A percentile compares a stretch with the other conserved stretches of the same genome.
These are phyloP conservation scores for Balaeniceps rex DNA, from an alignment of 2,113 vertebrate genomes.

Conservation along the genomic window DNA sequence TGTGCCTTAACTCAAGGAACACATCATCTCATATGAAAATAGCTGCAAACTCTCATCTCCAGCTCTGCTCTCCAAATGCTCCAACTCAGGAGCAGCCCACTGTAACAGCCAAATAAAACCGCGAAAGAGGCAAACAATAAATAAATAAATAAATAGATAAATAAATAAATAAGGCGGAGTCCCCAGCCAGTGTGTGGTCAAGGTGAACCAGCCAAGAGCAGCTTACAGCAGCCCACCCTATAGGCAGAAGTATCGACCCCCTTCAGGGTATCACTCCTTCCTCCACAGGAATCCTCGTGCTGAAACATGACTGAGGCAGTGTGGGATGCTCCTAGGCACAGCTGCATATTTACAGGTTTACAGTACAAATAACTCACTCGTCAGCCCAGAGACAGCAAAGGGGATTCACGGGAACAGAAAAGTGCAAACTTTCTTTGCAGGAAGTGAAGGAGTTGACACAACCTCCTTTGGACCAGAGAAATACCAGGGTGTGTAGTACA, in stretches of 20 bases:
- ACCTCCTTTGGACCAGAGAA: neutral
- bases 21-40: neutral
- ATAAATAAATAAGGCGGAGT: conserved; percentile 63
- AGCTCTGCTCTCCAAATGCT: neutral
- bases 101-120: neutral
- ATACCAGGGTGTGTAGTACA: neutral
- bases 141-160: neutral
- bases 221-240: neutral
- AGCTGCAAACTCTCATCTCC: conserved; percentile 31
- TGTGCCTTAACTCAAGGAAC: neutral
- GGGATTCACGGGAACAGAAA: neutral
- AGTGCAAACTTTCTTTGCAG: conserved; percentile 57
- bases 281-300: neutral
- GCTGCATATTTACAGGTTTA: conserved; percentile 70
- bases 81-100: neutral
- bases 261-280: neutral
- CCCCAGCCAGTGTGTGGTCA: conserved; percentile 13
- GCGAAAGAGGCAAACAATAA: neutral
- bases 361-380: conserved; percentile 28
- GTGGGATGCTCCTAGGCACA: conserved; percentile 58
- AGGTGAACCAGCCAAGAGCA: neutral
- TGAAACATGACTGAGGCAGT: conserved; percentile 28
- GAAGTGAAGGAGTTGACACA: conserved; percentile 3
- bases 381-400: conserved; percentile 7
- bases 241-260: accelerated